phyloP scores from a whole-genome alignment of 2,888 invertebrate genomes.

The Ceriagrion tenellum region DNA sequence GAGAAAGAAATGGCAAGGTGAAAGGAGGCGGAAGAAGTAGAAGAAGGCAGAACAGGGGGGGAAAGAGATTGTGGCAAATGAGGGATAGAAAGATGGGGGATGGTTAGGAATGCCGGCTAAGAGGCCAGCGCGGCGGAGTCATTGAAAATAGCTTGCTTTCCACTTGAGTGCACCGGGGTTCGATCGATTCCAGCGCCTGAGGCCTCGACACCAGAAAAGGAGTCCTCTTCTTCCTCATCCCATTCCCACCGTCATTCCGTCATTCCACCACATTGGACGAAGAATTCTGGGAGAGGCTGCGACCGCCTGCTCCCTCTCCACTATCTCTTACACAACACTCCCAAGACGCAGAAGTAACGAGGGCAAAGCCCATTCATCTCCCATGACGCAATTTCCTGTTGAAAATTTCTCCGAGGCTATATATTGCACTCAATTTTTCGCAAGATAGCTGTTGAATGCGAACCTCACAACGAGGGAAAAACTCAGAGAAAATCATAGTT shows the following conservation, averaged over 20 bases:
- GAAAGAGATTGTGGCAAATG: not conserved
- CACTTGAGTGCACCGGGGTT: not conserved
- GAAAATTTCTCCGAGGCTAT: too few species aligned
- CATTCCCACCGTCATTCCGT: not conserved
- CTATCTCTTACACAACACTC: not conserved
- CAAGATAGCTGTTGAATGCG: too few species aligned
- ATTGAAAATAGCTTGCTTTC: constrained; percentile 18
- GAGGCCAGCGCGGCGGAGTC: not conserved
- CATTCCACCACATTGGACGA: not conserved
- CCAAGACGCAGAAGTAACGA: not conserved
- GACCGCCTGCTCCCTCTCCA: not conserved
- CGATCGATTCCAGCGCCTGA: not conserved
- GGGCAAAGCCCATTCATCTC: too few species aligned
- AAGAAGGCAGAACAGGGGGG: too few species aligned
- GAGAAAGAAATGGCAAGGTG: not conserved
- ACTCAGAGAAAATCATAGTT: too few species aligned
- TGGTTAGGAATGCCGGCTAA: not conserved
- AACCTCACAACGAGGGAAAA: too few species aligned
- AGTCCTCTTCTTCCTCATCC: not conserved
- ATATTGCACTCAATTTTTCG: too few species aligned
- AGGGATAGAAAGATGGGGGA: not conserved
- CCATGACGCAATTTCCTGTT: too few species aligned
- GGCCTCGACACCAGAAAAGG: not conserved
- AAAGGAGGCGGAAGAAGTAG: not conserved
- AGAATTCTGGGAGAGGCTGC: not conserved